Percentiles rank a stretch among this genome's conserved stretches.
Conservation (phyloP, 2,888 invertebrate genomes). For the Therioaphis trifolii region DNA sequence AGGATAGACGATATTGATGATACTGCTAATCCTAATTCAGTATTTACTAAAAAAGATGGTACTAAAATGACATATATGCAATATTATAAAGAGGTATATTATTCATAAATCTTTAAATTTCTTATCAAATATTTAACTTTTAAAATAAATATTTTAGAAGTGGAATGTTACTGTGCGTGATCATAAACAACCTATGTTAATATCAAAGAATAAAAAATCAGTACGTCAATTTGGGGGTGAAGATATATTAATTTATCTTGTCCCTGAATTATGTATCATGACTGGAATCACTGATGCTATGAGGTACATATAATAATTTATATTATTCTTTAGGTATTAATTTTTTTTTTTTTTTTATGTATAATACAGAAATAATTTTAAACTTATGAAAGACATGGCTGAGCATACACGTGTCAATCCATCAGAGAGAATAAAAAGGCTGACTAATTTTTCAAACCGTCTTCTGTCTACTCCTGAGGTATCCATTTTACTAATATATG, state of each 20-base stretch:
- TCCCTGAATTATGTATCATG: slow-evolving; percentile 86
- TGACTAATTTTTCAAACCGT: slow-evolving; percentile 76
- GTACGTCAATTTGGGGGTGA: slow-evolving; percentile 79
- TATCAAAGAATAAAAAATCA: slow-evolving; percentile 75
- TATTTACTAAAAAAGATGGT: slow-evolving; percentile 74
- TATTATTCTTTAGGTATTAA: neutral
- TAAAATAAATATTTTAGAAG: slow-evolving; percentile 72
- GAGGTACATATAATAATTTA: slow-evolving; percentile 68
- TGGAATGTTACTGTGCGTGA: slow-evolving; percentile 78
- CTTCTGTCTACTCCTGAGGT: slow-evolving; percentile 71
- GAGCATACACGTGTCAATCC: slow-evolving; percentile 82
- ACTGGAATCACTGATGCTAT: slow-evolving; percentile 83
- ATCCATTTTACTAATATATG: slow-evolving; percentile 56
- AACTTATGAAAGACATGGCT: slow-evolving; percentile 78
- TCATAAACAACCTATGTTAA: slow-evolving; percentile 80
- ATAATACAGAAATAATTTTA: slow-evolving; percentile 71
- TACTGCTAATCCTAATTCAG: slow-evolving; percentile 72
- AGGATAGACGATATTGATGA: slow-evolving; percentile 81
- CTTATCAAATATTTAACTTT: neutral
- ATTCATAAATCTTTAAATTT: neutral
- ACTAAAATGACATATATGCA: slow-evolving; percentile 72
- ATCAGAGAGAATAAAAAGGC: slow-evolving; percentile 74
- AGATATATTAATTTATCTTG: slow-evolving; percentile 75
- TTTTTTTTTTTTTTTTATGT: neutral
- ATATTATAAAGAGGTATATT: slow-evolving; percentile 67